Conservation (phyloP, 2,113 vertebrate genomes). For the Candoia aspera region DNA sequence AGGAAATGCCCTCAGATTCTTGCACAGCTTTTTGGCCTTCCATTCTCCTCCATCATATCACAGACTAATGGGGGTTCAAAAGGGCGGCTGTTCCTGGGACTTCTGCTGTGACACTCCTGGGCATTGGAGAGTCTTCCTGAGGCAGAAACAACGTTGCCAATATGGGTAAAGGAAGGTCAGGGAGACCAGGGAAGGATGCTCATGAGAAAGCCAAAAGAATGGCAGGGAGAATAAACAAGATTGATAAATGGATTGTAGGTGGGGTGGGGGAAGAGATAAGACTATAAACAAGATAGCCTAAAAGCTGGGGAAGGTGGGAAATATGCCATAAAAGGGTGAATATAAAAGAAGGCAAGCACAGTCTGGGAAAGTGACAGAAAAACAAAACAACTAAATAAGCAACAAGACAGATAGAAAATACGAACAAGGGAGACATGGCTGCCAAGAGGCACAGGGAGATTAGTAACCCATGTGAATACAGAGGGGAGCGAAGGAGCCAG, state of each 20-base stretch:
- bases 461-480: background rate
- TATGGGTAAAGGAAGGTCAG: background rate
- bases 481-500: background rate
- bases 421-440: accelerated
- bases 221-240: conserved; percentile 46
- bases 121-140: background rate
- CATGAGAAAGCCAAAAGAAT: accelerated
- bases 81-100: background rate
- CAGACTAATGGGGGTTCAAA: background rate
- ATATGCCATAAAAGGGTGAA: background rate
- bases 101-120: background rate
- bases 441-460: background rate
- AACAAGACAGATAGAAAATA: conserved; percentile 21
- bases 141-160: background rate
- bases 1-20: background rate
- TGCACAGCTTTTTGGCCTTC: background rate
- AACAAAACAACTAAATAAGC: background rate
- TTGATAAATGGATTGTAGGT: conserved; percentile 50
- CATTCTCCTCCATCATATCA: accelerated
- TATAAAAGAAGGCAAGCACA: background rate
- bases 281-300: conserved; percentile 48
- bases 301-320: background rate
- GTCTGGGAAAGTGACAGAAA: background rate
- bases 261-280: conserved; percentile 21
- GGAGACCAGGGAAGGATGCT: background rate